Evolutionary conservation across 2,888 invertebrate genomes (phyloP), one percentile per base, ranked within the genome.

Genomic region (Eristalis intricaria): DNA sequence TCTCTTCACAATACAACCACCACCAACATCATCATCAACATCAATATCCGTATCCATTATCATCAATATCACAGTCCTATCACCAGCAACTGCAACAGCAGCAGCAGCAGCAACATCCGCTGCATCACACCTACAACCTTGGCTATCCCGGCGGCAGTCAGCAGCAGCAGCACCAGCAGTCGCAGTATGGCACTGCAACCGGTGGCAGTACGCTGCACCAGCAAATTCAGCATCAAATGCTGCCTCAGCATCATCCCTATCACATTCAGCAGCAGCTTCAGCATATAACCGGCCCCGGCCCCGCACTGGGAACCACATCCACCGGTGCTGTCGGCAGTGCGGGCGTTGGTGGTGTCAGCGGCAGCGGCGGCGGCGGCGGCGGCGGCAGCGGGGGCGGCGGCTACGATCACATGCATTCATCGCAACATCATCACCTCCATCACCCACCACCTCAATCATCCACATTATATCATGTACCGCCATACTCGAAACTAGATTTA

Each of bases 401-500:
- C 78, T 90, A 90, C 77, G 91, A 91, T 84, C 88, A 89, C 84
- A 89, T 91, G 89, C 90, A 90, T 89, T 89, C 89, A 89, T 89
- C 89, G 86, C 90, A 84, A 88, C 89, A 87, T 84, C 89, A 89
- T 88, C 89, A 90, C 76, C 91, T 90, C 64, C 89, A 89, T 80
- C 84, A 89, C 83, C 89, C 85, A 86, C 71, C 88, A 89, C 90
- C 89, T 84, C 87, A 89, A 89, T 87, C 90, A 89, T 89, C 89
- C 88, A 86, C 84, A 79, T 88, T 89, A 84, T 90, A 89, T 89
- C 89, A 85, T 89, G 88, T 89, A 89, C 92, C 87, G 87, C 87
- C 92, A 92, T 92, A 92, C 90, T 92, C 93, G 90, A 93, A 93
- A 93, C 90, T 93, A 93, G 93, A 93, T 92, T 93, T 93, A 93